Conservation (phyloP, 2,113 vertebrate genomes). For the mouse (Mus musculus) region GRCm39 chr11:71241501-71242000, state of each 20-base stretch:
- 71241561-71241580: fast-evolving
- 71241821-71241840: fast-evolving
- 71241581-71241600: background rate
- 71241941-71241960: background rate
- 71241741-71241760: background rate
- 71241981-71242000: conserved; percentile 50
- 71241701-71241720: background rate
- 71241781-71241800: background rate
- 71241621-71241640: background rate
- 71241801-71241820: background rate
- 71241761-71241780: background rate
- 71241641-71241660: background rate
- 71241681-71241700: background rate
- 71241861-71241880: fast-evolving
- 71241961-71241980: conserved; percentile 37
- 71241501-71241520: background rate
- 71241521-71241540: background rate
- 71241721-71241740: background rate
- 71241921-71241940: conserved; percentile 21
- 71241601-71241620: fast-evolving
- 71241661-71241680: background rate
- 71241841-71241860: background rate
- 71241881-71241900: background rate
- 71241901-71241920: conserved; percentile 55
- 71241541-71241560: background rate